Conservation (phyloP, 2,113 vertebrate genomes). For the Oncorhynchus keta region DNA sequence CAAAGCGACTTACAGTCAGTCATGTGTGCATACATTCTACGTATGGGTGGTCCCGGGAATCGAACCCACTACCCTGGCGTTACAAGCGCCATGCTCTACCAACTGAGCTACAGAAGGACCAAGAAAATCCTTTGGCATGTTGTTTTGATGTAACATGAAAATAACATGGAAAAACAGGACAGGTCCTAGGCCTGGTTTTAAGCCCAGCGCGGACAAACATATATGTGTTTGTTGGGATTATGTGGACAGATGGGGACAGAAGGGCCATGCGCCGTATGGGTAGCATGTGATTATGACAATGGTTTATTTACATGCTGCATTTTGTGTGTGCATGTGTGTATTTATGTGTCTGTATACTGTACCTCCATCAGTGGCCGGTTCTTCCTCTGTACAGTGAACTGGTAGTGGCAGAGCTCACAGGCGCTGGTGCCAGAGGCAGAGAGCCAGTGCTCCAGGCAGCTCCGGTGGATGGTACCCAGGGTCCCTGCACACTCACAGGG, state of each 20-base stretch:
- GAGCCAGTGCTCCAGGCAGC: slow-evolving; percentile 88
- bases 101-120: too few species aligned
- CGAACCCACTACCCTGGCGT: too few species aligned
- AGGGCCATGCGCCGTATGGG: too few species aligned
- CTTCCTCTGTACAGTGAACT: slow-evolving; percentile 84
- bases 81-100: too few species aligned
- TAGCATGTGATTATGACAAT: too few species aligned
- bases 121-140: background rate
- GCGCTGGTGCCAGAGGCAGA: slow-evolving; percentile 85
- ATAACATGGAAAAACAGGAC: background rate
- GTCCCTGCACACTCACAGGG: slow-evolving; percentile 84
- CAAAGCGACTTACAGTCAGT: too few species aligned
- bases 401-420: slow-evolving; percentile 90
- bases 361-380: slow-evolving; percentile 82
- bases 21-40: too few species aligned
- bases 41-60: too few species aligned
- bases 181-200: background rate
- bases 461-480: slow-evolving; percentile 84
- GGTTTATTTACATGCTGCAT: background rate
- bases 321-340: background rate
- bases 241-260: background rate
- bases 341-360: slow-evolving; percentile 43
- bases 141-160: background rate
- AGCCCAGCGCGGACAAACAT: background rate
- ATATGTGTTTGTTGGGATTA: background rate